Conservation (phyloP, 1,140 invertebrate genomes). For the Spodoptera litura region DNA sequence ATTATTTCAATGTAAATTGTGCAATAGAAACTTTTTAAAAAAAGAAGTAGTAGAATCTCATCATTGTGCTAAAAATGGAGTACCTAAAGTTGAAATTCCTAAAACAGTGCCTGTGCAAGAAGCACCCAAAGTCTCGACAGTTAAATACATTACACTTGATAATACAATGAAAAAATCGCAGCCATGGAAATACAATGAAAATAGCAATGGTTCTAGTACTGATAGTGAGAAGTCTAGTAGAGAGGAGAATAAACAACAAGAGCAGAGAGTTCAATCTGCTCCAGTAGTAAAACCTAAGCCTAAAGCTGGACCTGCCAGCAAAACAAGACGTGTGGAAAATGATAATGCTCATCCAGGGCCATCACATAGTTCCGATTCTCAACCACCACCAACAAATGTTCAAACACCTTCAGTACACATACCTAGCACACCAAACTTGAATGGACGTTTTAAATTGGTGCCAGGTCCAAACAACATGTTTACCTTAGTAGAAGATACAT, state of each 20-base stretch:
- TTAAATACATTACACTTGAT: constrained; percentile 77
- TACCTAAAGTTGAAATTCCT: constrained; percentile 64
- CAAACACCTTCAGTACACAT: constrained; percentile 62
- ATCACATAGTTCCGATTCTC: constrained; percentile 2
- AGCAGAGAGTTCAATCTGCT: constrained; percentile 54
- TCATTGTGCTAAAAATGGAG: constrained; percentile 77
- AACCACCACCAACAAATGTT: constrained; percentile 1
- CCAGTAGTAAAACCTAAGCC: constrained; percentile 64
- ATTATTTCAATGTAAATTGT: constrained; percentile 79
- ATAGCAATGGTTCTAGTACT: constrained; percentile 19
- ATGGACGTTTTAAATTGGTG: constrained; percentile 72
- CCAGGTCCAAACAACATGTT: constrained; percentile 80
- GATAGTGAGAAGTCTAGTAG: constrained; percentile 24
- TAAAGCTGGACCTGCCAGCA: constrained; percentile 77
- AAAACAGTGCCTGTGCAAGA: constrained; percentile 60
- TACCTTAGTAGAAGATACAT: constrained; percentile 71
- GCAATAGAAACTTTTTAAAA: constrained; percentile 80
- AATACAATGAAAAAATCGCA: constrained; percentile 43
- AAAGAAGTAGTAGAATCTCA: constrained; percentile 77
- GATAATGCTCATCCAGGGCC: constrained; percentile 22
- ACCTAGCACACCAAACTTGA: constrained; percentile 64
- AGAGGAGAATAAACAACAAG: constrained; percentile 45
- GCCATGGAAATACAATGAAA: constrained; percentile 50
- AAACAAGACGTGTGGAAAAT: constrained; percentile 58
- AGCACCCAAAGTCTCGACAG: constrained; percentile 67